Conservation (phyloP, 1,140 invertebrate species). For the Hylaeus anthracinus region DNA sequence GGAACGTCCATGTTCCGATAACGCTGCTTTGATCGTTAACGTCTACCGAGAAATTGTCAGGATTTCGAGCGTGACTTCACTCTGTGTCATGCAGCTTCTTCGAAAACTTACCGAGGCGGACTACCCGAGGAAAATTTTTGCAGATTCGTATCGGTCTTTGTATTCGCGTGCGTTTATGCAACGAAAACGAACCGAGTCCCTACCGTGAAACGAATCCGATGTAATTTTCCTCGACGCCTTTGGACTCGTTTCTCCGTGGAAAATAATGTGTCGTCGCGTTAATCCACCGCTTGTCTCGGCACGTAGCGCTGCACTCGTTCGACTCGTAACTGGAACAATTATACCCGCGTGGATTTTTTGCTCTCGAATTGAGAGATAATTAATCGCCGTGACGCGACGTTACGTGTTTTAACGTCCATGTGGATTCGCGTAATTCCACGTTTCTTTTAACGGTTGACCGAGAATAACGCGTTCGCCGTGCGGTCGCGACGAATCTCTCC, state of each 20-base stretch:
- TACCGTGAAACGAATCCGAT: neutral
- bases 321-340: neutral
- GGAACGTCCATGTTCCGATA: constrained; percentile 32
- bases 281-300: neutral
- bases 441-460: neutral
- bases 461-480: neutral
- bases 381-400: neutral
- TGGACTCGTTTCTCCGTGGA: neutral
- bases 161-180: no score
- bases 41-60: constrained; percentile 20
- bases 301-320: neutral
- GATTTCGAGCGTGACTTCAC: constrained; percentile 22
- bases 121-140: neutral
- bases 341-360: neutral
- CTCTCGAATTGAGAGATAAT: neutral
- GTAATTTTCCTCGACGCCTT: constrained; percentile 32
- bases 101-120: neutral
- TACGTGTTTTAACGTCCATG: neutral
- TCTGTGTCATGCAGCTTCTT: neutral
- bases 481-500: neutral
- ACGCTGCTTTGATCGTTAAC: constrained; percentile 26
- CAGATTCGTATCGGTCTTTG: no score
- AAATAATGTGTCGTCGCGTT: neutral
- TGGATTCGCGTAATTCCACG: constrained; percentile 8
- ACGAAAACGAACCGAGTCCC: no score